Evolutionary conservation across 2,113 vertebrate species (phyloP).

Genomic region (Calidris pugnax): DNA sequence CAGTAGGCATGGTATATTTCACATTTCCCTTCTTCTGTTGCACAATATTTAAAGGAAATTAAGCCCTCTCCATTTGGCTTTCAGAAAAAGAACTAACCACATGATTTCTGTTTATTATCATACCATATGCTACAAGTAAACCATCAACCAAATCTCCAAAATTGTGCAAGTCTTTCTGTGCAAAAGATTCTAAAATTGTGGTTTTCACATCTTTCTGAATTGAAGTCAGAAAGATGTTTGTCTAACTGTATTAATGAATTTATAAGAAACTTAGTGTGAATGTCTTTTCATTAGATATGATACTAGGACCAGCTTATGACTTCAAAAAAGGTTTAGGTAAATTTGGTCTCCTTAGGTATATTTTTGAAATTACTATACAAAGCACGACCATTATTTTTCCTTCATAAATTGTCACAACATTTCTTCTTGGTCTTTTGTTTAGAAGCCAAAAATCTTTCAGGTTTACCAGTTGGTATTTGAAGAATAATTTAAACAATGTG

Average conservation of each 20-base stretch:
- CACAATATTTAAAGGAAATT: not conserved
- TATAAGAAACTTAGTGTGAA: not conserved
- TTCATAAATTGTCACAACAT: not conserved
- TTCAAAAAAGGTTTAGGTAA: not conserved
- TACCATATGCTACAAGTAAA: not conserved
- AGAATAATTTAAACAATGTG: not conserved
- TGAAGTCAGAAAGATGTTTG: not conserved
- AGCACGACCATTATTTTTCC: not conserved
- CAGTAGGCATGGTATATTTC: not conserved
- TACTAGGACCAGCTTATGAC: not conserved
- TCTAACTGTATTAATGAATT: not conserved
- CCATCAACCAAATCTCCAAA: not conserved
- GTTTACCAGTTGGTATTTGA: not conserved
- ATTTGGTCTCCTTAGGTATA: not conserved
- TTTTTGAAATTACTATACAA: not conserved
- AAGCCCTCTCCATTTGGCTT: not conserved
- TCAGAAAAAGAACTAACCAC: not conserved
- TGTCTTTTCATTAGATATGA: not conserved
- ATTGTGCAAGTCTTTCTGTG: not conserved
- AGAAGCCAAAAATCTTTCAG: not conserved
- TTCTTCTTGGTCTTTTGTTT: not conserved
- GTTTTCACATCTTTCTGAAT: not conserved
- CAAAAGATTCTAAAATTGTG: not conserved
- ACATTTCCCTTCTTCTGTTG: not conserved
- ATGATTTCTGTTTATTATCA: not conserved